phyloP scores from a whole-genome alignment of 2,113 vertebrate species.

The Hippocampus mohnikei region DNA sequence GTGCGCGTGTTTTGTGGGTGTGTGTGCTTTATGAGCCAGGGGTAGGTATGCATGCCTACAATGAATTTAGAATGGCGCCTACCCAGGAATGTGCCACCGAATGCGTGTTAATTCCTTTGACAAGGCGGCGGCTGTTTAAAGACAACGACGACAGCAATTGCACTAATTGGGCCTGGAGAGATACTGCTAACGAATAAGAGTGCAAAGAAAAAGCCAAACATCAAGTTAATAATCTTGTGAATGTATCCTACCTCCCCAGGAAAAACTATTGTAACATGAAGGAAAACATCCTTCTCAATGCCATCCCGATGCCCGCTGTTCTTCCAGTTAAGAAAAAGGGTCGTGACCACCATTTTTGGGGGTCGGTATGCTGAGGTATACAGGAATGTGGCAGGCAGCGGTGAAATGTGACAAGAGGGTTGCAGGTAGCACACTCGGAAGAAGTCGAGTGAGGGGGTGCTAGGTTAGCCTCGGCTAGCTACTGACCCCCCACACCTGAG shows the following conservation, averaged over 20 bases:
- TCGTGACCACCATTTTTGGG: conserved; percentile 32
- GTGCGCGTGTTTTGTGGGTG: conserved; percentile 20
- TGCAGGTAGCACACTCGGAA: conserved; percentile 64
- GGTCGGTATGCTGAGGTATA: conserved; percentile 64
- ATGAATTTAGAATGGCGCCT: conserved; percentile 30
- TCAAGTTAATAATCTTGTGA: too few species aligned
- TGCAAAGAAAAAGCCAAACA: not conserved
- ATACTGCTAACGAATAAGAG: not conserved
- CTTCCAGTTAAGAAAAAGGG: conserved; percentile 31
- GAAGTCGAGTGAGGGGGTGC: not conserved
- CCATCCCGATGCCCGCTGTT: not conserved
- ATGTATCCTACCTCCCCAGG: not conserved
- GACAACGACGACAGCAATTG: not conserved
- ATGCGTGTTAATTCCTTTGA: conserved; percentile 42
- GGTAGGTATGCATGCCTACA: conserved; percentile 34
- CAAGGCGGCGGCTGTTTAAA: conserved; percentile 8
- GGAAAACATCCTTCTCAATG: not conserved
- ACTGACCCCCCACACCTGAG: not conserved
- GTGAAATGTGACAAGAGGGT: conserved; percentile 75
- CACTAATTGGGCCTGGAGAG: not conserved
- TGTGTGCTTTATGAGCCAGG: not conserved
- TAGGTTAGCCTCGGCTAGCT: not conserved
- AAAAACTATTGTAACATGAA: not conserved
- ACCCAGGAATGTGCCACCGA: conserved; percentile 10
- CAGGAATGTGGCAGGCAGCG: conserved; percentile 71